Conservation (phyloP, 2,797 vertebrate species). For the Myotis myotis region DNA sequence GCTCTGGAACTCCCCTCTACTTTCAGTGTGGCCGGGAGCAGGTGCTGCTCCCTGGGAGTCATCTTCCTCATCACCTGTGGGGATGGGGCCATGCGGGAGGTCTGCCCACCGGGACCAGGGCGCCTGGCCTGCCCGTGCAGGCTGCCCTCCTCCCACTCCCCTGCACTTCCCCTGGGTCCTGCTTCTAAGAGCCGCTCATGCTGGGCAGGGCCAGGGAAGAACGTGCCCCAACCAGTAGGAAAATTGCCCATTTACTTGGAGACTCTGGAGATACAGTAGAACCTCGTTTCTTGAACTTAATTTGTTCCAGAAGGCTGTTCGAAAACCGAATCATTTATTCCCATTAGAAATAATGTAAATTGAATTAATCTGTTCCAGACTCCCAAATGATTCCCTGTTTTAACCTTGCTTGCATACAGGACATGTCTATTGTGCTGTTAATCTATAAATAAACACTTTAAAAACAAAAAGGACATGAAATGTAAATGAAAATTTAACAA, state of each 20-base stretch:
- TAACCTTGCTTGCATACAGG: too few relatives aligned
- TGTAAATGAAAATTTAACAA: too few relatives aligned
- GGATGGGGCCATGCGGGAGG: too few relatives aligned
- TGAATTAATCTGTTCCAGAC: too few relatives aligned
- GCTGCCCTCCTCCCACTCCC: background rate
- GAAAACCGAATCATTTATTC: too few relatives aligned
- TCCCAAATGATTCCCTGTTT: too few relatives aligned
- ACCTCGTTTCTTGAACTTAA: too few relatives aligned
- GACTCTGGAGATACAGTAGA: background rate
- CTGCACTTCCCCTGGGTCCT: background rate
- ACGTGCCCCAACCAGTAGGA: background rate
- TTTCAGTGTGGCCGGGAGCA: background rate
- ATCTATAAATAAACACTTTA: too few relatives aligned
- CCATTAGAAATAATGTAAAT: too few relatives aligned
- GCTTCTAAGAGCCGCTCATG: background rate
- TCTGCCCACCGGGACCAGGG: background rate
- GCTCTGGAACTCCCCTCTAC: background rate
- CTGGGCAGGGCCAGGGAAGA: background rate
- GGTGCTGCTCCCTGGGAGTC: background rate
- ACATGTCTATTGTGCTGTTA: too few relatives aligned
- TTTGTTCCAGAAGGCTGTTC: too few relatives aligned
- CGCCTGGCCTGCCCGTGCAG: background rate
- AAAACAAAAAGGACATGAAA: too few relatives aligned
- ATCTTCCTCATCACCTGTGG: background rate
- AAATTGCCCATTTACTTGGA: background rate